Evolutionary conservation across 2,888 invertebrate species (phyloP), one percentile per base, ranked within the genome.

Genomic region (Brachynemurus nebulosus): DNA sequence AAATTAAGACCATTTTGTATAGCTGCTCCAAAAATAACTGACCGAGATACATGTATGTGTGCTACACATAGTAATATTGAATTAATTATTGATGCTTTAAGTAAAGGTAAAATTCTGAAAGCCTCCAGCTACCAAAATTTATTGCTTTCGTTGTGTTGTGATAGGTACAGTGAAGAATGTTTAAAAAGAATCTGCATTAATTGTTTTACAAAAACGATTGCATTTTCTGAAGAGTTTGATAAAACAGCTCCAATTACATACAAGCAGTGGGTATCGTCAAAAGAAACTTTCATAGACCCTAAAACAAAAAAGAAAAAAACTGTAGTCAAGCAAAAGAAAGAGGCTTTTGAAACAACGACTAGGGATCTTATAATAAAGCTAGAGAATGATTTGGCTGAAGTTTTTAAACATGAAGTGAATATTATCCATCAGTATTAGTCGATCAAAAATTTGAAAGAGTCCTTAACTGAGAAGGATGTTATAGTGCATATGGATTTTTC

Each of bases 261-360:
- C 8, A 38, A 38, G 4, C 17, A 19, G 3, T 2, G 38, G 38
- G 20, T 38, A 3, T 11, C 6, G 2, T 11, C 16, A 38, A 38
- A 19, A 4, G 18, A 38, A 12, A 11, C 17, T 11, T 18, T 38
- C 8, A 2, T 49, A 3, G 55, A 55, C 37, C 50, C 48, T 7
- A 56, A 56, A 47, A 47, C 54, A 52, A 49, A 53, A 47, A 51
- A 56, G 51, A 44, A 48, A 51, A n/a, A n/a, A n/a, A n/a, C n/a
- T n/a, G n/a, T n/a, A n/a, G n/a, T n/a, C n/a, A n/a, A n/a, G n/a
- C n/a, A n/a, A n/a, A n/a, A n/a, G n/a, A n/a, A n/a, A n/a, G n/a
- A n/a, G n/a, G n/a, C n/a, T n/a, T n/a, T n/a, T 36, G 48, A 34
- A 34, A 34, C 14, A n/a, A 12, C 14, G 7, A n/a, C 35, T 12